Base-by-base conservation (phyloP, 2,888 invertebrate genomes). In the Thecophora atra region DNA sequence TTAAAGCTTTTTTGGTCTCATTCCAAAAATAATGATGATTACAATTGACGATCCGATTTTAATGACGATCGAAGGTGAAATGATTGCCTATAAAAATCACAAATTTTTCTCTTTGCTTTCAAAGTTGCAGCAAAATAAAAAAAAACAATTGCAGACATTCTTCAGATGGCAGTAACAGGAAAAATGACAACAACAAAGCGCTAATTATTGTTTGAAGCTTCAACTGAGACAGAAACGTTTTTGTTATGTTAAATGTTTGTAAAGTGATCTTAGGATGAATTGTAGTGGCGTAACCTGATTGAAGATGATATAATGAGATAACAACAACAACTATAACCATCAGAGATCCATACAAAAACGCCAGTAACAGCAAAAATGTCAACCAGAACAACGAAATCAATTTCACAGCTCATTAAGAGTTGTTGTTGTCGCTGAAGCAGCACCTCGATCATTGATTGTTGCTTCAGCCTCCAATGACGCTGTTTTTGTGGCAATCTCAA, bases 131-230 rank as follows among this genome's bases (percentile, higher is more conserved):
- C 44, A 64, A 21, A n/a, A 21, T 1, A n/a, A n/a, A 17, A 58
- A 74, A 83, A 83, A 44, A 44, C 3, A 19, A 58, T 83, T 58
- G 58, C 11, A 24, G 83, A 83, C 83, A 83, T 83, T 81, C 80
- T 82, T 81, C 78, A 78, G 79, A 83, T 83, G 76, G 77, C 83
- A 83, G 81, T 82, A 83, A 81, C 83, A 82, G 82, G 78, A 80
- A 79, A 81, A 82, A 81, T 79, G 81, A 54, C 19, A 19, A 54
- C 21, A 73, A 72, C 52, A 28, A 73, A 73, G 72, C 69, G 74
- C 63, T 74, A 74, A 74, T 74, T 72, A 71, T 72, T 71, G 68
- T 56, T 42, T 30, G 51, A 37, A 37, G 37, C 37, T 37, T 37
- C 37, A 11, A 11, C 37, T 37, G 37, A 37, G 37, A 37, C 6